Evolutionary conservation across 2,797 vertebrate species (phyloP).

Genomic region (Crocodylus rhombifer): DNA sequence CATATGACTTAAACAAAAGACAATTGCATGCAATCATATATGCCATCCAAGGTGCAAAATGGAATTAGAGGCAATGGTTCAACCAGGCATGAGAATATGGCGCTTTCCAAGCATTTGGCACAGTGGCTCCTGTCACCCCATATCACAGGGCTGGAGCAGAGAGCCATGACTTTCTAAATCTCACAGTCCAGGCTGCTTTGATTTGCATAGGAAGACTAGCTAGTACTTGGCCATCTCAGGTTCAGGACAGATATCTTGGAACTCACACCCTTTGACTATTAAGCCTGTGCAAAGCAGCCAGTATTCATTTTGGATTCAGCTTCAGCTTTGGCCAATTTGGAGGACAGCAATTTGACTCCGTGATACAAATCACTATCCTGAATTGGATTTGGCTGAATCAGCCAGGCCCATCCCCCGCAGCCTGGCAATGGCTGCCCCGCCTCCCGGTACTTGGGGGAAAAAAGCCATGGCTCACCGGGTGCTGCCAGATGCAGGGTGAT

Average conservation of each 20-base stretch:
- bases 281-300: too few relatives aligned
- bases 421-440: too few relatives aligned
- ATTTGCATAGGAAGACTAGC: not conserved
- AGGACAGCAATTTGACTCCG: too few relatives aligned
- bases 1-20: not conserved
- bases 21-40: not conserved
- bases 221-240: not conserved
- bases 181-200: not conserved
- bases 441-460: too few relatives aligned
- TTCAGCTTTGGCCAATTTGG: too few relatives aligned
- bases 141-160: rapidly evolving
- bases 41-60: not conserved
- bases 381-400: too few relatives aligned
- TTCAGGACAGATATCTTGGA: not conserved
- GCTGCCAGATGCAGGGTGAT: too few relatives aligned
- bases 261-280: not conserved
- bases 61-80: not conserved
- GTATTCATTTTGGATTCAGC: too few relatives aligned
- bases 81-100: not conserved
- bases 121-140: not conserved
- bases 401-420: too few relatives aligned
- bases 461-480: too few relatives aligned
- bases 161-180: not conserved
- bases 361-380: too few relatives aligned
- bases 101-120: too few relatives aligned